Base-by-base conservation (phyloP, 2,113 vertebrate genomes). In the Ia io region DNA sequence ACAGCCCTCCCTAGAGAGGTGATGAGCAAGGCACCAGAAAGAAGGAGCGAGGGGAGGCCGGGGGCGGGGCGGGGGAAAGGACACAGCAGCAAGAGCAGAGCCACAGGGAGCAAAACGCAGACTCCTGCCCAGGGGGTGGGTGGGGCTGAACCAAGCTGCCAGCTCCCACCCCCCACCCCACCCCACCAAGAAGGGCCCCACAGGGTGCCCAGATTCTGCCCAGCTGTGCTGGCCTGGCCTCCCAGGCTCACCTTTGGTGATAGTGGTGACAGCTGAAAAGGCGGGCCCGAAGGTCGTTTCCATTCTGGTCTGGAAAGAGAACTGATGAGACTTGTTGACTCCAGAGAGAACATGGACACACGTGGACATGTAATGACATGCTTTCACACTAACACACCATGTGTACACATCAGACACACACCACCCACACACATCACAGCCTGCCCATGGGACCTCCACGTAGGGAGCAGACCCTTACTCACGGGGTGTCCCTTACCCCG, bases 261-360 rank as follows among this genome's bases (percentile, higher is more conserved):
- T 99, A 94, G 99, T 98, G 2, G 99, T 98, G 87, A 99, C 99
- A 1, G 99, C 97, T 20, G 99, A 98, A 97, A 99, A 99, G 49
- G 99, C 98, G 0, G 99, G 98, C 42, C 99, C 99, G 67, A 99
- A 99, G 40, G 99, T 98, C 12, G 99, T 98, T 97, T 99, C 99
- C 99, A 99, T 99, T 98, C 98, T 99, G 97, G 98, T 98, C 99
- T 99, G 98, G 80, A 97, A 96, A 10, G 80, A 77, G 22, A 96
- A 97, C 4, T 78, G 83, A 88, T 65, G 51, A 79, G 56, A 49
- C 70, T 20, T 9, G 51, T 37, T 9, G n/a, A 42, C 37, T 73
- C 82, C 5, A 1, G 23, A 9, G 25, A 87, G 37, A 40, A 37
- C 2, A 9, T 25, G 88, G 37, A n/a, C 40, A n/a, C n/a, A 51